Conservation (phyloP, 2,888 invertebrate species). For the Papilio gigon region DNA sequence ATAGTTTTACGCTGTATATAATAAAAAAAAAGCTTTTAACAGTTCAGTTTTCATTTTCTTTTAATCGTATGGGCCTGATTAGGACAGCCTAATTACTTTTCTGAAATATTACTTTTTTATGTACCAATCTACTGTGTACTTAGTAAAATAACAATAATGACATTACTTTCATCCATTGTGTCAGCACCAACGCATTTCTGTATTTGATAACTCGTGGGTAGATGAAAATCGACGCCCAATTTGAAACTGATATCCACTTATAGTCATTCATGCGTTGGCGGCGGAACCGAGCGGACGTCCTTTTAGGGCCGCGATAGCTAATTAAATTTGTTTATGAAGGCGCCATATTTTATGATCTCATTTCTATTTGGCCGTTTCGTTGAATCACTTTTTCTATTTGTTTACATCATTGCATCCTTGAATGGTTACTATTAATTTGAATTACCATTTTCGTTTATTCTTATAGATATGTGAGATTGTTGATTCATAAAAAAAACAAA, state of each 20-base stretch:
- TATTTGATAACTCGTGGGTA: constrained; percentile 49
- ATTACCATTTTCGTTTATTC: neutral
- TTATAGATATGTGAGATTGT: neutral
- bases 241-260: constrained; percentile 48
- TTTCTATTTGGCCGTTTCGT: neutral
- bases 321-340: constrained; percentile 32
- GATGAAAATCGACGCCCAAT: constrained; percentile 41
- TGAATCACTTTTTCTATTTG: neutral
- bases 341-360: constrained; percentile 22
- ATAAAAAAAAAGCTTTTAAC: too few species aligned
- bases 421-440: constrained; percentile 5
- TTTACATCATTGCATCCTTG: neutral
- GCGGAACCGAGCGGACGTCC: constrained; percentile 48
- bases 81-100: too few species aligned
- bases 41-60: too few species aligned
- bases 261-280: constrained; percentile 58
- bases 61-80: too few species aligned
- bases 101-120: too few species aligned
- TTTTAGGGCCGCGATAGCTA: constrained; percentile 26
- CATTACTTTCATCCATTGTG: constrained; percentile 23
- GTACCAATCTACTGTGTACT: too few species aligned
- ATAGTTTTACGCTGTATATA: too few species aligned
- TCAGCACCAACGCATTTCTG: constrained; percentile 42
- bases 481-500: neutral
- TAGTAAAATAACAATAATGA: neutral